Conservation (phyloP, 2,797 vertebrate species). For the Characodon lateralis region DNA sequence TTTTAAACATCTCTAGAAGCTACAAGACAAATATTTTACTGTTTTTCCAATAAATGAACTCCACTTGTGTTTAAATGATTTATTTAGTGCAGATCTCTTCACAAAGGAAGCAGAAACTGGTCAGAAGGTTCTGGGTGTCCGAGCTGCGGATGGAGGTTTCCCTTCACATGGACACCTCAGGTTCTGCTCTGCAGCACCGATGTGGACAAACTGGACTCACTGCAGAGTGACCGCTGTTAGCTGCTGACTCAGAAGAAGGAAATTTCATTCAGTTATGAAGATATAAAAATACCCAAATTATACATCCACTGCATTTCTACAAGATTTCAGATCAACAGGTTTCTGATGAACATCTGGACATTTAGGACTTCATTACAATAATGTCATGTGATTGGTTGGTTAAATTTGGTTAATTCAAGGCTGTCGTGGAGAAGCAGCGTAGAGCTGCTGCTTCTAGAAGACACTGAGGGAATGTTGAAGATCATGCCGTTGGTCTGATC, state of each 20-base stretch:
- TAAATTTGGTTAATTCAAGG: constrained; percentile 32
- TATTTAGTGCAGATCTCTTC: background rate
- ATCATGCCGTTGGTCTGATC: constrained; percentile 1
- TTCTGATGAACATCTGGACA: background rate
- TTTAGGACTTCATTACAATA: constrained; percentile 35
- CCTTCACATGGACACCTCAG: background rate
- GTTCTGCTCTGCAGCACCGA: background rate
- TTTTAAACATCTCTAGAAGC: background rate
- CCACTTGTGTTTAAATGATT: background rate
- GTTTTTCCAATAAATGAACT: background rate
- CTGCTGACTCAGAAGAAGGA: constrained; percentile 9
- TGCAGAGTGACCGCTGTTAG: background rate
- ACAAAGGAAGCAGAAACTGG: background rate
- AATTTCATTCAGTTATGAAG: constrained; percentile 34
- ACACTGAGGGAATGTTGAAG: background rate
- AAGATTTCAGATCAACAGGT: constrained; percentile 1
- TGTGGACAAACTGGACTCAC: background rate
- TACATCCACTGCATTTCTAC: constrained; percentile 25
- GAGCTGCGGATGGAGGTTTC: background rate
- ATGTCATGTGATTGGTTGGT: constrained; percentile 34
- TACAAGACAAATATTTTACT: too few species aligned
- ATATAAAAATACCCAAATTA: constrained; percentile 39
- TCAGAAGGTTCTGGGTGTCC: background rate
- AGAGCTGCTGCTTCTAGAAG: background rate
- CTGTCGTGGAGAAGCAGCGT: constrained; percentile 14